phyloP scores from a whole-genome alignment of 2,797 vertebrate genomes.

The Petrocephalus sullivani region DNA sequence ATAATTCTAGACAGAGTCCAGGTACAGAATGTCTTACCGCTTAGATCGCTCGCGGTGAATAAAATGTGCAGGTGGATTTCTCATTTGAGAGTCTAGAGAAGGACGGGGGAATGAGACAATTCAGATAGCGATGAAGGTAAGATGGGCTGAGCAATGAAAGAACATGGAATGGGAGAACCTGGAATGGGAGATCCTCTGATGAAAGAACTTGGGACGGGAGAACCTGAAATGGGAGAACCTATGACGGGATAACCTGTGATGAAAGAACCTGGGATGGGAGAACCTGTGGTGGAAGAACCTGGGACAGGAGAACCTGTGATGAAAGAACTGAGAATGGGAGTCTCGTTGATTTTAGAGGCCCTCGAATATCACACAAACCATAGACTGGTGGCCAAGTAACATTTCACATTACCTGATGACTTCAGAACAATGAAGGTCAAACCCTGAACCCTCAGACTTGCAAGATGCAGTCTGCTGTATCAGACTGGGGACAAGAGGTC shows the following conservation, averaged over 20 bases:
- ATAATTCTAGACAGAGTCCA: not conserved
- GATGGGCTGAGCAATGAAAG: not conserved
- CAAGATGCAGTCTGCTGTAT: not conserved
- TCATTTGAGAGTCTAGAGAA: not conserved
- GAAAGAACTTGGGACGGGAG: too few species aligned
- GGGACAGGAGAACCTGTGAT: too few species aligned
- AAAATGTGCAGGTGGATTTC: not conserved
- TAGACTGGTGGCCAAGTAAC: not conserved
- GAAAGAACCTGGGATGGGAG: too few species aligned
- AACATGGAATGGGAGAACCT: too few species aligned
- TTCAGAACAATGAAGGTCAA: not conserved
- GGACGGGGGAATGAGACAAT: not conserved
- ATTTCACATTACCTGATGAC: not conserved
- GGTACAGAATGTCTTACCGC: not conserved
- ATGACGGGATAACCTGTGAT: too few species aligned
- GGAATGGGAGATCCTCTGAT: too few species aligned
- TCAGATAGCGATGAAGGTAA: not conserved
- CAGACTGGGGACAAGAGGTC: not conserved
- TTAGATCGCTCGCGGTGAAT: not conserved
- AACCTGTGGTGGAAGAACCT: too few species aligned
- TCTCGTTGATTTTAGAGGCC: not conserved
- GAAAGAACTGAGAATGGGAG: not conserved
- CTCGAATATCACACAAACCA: not conserved
- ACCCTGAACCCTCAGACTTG: not conserved
- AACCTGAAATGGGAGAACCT: too few species aligned